phyloP scores from a whole-genome alignment of 2,113 vertebrate species.

The Okapia johnstoni region DNA sequence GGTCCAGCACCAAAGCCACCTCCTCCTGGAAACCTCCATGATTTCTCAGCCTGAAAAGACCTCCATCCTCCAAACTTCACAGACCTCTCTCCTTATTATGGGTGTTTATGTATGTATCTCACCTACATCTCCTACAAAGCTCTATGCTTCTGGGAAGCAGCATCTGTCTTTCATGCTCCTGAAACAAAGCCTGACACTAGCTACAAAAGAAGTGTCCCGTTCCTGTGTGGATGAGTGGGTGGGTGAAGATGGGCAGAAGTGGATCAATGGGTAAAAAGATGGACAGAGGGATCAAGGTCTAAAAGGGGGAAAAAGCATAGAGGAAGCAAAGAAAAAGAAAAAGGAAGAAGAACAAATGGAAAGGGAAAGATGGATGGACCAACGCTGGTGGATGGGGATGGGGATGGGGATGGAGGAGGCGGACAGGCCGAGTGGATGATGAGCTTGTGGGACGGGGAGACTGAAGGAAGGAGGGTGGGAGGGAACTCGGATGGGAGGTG shows the following conservation, averaged over 20 bases:
- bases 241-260: not conserved
- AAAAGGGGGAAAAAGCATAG: not conserved
- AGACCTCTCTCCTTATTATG: not conserved
- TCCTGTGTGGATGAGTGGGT: not conserved
- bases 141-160: not conserved
- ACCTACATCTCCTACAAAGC: not conserved
- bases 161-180: not conserved
- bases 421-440: not conserved
- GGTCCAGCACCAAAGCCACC: not conserved
- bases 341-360: not conserved
- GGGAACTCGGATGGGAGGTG: fast-evolving
- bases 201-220: not conserved
- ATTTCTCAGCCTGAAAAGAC: not conserved
- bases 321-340: not conserved
- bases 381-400: fast-evolving
- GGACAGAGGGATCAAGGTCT: not conserved
- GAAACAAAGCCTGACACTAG: not conserved
- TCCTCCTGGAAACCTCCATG: not conserved
- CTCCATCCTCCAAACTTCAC: not conserved
- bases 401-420: not conserved
- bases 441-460: not conserved
- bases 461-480: not conserved
- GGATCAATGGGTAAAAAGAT: not conserved
- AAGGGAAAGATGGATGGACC: not conserved
- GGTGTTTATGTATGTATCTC: not conserved